Percentiles rank a stretch among this genome's conserved stretches.
Evolutionary conservation across 2,113 vertebrate species (phyloP).

Genomic region (Pseudorectes ferrugineus): DNA sequence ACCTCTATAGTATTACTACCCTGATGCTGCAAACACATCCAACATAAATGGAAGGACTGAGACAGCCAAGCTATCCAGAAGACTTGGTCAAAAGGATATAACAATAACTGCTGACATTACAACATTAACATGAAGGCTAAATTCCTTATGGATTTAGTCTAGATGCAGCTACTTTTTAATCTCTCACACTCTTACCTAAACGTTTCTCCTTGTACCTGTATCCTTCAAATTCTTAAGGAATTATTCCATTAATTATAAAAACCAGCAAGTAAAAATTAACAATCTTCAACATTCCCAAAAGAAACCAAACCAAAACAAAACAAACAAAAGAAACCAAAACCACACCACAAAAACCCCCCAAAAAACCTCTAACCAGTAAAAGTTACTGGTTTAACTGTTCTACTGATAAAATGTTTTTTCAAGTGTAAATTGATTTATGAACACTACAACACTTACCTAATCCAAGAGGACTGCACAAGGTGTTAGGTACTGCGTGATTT

Average conservation of each 20-base stretch:
- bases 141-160: background rate
- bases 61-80: background rate
- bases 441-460: constrained; percentile 66
- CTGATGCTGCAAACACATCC: background rate
- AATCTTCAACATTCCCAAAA: background rate
- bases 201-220: accelerated
- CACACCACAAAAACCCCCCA: background rate
- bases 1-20: background rate
- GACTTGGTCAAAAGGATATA: background rate
- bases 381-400: background rate
- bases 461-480: constrained; percentile 63
- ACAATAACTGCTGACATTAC: background rate
- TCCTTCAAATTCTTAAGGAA: background rate
- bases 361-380: background rate
- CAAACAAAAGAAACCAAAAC: background rate
- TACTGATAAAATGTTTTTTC: background rate
- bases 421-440: background rate
- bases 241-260: background rate
- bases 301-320: background rate
- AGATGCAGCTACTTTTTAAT: background rate
- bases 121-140: background rate
- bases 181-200: background rate
- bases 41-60: background rate
- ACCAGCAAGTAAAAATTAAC: background rate
- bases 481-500: constrained; percentile 17